Percentiles rank a stretch among this genome's conserved stretches.
Conservation (phyloP, 2,888 invertebrate species). For the Spilarctia lutea region DNA sequence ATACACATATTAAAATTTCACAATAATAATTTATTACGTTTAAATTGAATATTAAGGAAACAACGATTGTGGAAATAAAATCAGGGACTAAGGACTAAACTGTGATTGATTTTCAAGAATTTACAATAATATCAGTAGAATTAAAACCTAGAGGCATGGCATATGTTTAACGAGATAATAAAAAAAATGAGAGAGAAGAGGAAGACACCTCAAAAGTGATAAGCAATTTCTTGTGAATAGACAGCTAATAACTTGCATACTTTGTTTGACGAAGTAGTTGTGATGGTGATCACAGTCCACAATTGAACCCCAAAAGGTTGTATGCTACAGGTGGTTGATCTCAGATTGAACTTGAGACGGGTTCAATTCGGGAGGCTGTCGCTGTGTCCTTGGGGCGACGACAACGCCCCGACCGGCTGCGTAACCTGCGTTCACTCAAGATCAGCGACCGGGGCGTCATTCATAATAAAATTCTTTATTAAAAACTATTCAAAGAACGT, state of each 20-base stretch:
- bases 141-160: background rate
- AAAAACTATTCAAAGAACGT: conserved; percentile 12
- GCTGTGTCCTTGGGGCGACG: conserved; percentile 45
- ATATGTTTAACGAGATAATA: background rate
- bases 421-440: conserved; percentile 39
- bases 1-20: background rate
- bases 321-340: conserved; percentile 39
- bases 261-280: conserved; percentile 1
- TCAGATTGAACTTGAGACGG: conserved; percentile 51
- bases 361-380: conserved; percentile 53
- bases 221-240: background rate
- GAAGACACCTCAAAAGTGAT: background rate
- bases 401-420: conserved; percentile 34
- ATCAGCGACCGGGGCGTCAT: conserved; percentile 41
- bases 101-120: background rate
- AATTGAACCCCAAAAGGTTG: conserved; percentile 8
- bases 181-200: background rate
- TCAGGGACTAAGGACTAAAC: background rate
- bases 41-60: background rate
- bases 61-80: background rate
- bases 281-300: background rate
- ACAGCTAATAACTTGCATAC: background rate
- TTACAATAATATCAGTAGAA: background rate
- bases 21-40: background rate
- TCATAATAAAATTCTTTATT: conserved; percentile 14